Conservation (phyloP, 2,888 invertebrate genomes). For the Protonemura montana region DNA sequence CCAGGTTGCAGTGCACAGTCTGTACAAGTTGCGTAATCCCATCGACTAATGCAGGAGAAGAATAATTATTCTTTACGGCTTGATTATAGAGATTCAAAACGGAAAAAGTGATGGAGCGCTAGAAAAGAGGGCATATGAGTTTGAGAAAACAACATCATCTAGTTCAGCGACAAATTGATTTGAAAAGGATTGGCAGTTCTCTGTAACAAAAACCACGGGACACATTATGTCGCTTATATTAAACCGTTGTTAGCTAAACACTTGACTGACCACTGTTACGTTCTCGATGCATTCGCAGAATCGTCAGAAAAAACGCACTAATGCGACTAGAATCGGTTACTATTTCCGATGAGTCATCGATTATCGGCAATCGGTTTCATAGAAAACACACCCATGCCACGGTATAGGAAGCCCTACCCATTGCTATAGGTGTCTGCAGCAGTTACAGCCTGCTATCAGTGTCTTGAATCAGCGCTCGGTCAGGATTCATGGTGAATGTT, state of each 20-base stretch:
- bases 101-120: neutral
- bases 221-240: neutral
- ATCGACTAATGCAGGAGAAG: neutral
- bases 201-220: neutral
- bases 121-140: neutral
- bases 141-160: neutral
- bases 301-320: neutral
- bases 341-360: neutral
- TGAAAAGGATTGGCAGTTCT: neutral
- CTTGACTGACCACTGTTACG: neutral
- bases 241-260: neutral
- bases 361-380: neutral
- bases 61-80: neutral
- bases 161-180: neutral
- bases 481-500: conserved; percentile 12
- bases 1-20: neutral
- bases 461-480: neutral
- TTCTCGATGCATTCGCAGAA: neutral
- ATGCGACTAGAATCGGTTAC: neutral
- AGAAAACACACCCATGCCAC: neutral
- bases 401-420: neutral
- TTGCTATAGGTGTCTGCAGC: neutral
- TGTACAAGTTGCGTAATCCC: neutral
- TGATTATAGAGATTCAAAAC: neutral
- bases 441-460: neutral